These are phyloP conservation scores for Mythimna lalbum DNA, from an alignment of 2,888 invertebrate genomes.

Conservation along the genomic window DNA sequence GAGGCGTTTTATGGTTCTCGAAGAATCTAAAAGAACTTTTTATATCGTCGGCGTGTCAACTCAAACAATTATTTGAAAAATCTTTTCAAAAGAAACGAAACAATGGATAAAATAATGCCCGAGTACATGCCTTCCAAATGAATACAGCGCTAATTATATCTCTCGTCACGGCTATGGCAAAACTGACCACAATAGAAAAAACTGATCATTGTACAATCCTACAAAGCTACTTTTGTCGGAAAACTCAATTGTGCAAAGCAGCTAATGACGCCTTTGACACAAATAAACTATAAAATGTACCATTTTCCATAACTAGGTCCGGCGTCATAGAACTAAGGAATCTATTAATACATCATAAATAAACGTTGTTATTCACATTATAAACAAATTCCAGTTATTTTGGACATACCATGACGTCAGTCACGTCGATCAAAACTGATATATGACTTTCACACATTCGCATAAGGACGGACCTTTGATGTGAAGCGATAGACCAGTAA, in stretches of 20 bases:
- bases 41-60: background rate
- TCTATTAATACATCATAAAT: constrained; percentile 49
- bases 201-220: constrained; percentile 9
- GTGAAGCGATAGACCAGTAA: constrained; percentile 16
- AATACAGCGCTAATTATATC: constrained; percentile 30
- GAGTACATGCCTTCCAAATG: constrained; percentile 5
- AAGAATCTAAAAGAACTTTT: background rate
- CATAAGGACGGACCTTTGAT: constrained; percentile 1
- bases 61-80: background rate
- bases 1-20: background rate
- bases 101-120: constrained; percentile 11
- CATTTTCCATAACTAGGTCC: constrained; percentile 40
- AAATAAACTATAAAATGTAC: constrained; percentile 42
- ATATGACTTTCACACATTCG: constrained; percentile 29
- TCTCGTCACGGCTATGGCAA: background rate
- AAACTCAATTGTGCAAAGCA: constrained; percentile 15
- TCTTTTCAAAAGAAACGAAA: constrained; percentile 2
- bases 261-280: constrained; percentile 31
- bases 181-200: constrained; percentile 1
- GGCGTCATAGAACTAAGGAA: constrained; percentile 41
- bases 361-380: constrained; percentile 31
- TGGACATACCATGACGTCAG: constrained; percentile 51
- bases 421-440: constrained; percentile 34
- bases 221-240: constrained; percentile 7
- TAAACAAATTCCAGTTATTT: constrained; percentile 50